Evolutionary conservation across 2,797 vertebrate species (phyloP), one percentile per base, ranked within the genome.

Genomic region (Argyrosomus regius): DNA sequence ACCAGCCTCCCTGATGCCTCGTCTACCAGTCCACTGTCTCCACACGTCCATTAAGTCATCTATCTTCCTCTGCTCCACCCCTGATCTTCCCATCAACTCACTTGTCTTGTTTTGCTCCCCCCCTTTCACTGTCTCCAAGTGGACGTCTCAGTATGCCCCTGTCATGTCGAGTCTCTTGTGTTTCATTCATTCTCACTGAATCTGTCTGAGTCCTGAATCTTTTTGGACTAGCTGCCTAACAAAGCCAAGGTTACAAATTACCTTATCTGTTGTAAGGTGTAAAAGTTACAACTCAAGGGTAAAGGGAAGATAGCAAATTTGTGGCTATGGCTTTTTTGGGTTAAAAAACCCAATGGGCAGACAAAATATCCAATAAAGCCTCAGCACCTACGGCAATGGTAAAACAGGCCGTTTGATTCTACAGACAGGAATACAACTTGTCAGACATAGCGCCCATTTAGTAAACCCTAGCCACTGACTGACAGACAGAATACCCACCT

Each of bases 31-130:
- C 93, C 89, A 92, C 91, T 93, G 94, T 94, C 94, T 95, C 89
- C 86, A 88, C 72, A 84, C 87, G 91, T 93, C 91, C 93, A 94
- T 94, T 93, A 93, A 95, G 94, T 92, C 91, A 95, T 96, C 94
- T 88, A 91, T 96, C 94, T 94, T 95, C 90, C 89, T 94, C 90
- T 82, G 87, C 90, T 92, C 91, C 85, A 89, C 89, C 87, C 92
- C 87, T 91, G 79, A 91, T 94, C 86, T 89, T 87, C 80, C 79
- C 89, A 85, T 93, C 94, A 91, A 85, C 86, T 88, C 75, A 87
- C 92, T 89, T 89, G 88, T 93, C 91, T 93, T 90, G 80, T 86
- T 91, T 84, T 75, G 66, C 74, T 82, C 71, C 53, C 67, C 43
- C 59, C 12, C 82, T 75, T 70, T 84, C 81, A 70, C 78, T 61